Base-by-base conservation (phyloP, 2,888 invertebrate genomes). In the Noctua janthina region DNA sequence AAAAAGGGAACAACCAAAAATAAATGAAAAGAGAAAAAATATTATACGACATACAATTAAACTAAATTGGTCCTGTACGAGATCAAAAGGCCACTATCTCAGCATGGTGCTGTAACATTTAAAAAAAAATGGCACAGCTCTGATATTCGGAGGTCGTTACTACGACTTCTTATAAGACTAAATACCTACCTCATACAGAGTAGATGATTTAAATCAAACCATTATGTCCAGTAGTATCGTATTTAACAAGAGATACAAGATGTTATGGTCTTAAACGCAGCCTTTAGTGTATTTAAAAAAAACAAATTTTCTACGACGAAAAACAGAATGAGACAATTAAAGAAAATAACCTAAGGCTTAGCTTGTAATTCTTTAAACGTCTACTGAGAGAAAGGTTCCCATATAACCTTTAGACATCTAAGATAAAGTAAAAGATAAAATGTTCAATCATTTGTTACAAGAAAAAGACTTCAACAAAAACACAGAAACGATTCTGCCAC, bases 381-480 rank as follows among this genome's bases (percentile, higher is more conserved):
- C 10, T 74, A 11, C 35, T 29, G 29, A 66, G 46, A 0, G 11
- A 66, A 23, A 74, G 23, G 15, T 46, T 23, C 11, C 13, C 46
- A 23, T 13, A 39, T 29, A 59, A 67, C 11, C 11, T 59, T 39
- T 70, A 43, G 5, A 13, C 4, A 35, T 17, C 46, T 23, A 13
- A 71, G 56, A 35, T 8, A 35, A 35, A 43, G 51, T 8, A 2
- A 13, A 81, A 56, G 23, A 54, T 23, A 54, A 81, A 64, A 56
- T 17, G 39, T 69, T 8, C 13, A 59, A 70, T 35, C 56, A 59
- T 70, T 67, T 66, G 49, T 64, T 20, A 76, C 7, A 51, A 49
- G 64, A 62, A 82, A 83, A 59, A 68, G 17, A 56, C 54, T 67
- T 81, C 5, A 39, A 62, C 17, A 76, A 69, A 81, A 81, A 83